A percentile compares a stretch with the other conserved stretches of the same genome.
Evolutionary conservation across 2,113 vertebrate genomes (phyloP).

Genomic region (Catharus fuscescens): DNA sequence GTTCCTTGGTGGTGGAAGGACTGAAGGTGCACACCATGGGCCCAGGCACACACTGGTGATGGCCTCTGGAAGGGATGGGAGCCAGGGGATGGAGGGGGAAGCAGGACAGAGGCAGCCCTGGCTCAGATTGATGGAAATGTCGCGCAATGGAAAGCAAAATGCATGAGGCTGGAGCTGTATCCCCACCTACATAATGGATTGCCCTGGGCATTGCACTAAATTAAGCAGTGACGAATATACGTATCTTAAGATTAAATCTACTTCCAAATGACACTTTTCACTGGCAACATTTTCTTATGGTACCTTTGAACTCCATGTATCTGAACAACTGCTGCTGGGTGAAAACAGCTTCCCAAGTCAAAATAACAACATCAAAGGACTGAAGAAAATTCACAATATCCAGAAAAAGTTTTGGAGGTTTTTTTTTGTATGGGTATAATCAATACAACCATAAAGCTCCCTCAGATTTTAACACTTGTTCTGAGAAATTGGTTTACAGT

Average conservation of each 20-base stretch:
- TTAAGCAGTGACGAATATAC: conserved; percentile 1
- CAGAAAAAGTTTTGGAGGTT: not conserved
- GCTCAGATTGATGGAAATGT: not conserved
- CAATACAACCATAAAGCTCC: not conserved
- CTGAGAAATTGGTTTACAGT: not conserved
- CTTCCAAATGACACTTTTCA: conserved; percentile 13
- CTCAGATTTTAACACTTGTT: not conserved
- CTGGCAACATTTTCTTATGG: not conserved
- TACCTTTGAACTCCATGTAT: not conserved
- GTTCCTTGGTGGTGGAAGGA: not conserved
- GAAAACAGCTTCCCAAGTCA: not conserved
- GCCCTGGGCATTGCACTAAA: not conserved
- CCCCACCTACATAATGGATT: not conserved
- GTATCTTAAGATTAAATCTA: conserved; percentile 26
- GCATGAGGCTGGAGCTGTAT: not conserved
- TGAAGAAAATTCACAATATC: not conserved
- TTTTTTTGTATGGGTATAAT: not conserved
- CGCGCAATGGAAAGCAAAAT: not conserved
- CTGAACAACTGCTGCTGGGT: not conserved
- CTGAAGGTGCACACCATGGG: not conserved
- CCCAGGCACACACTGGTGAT: accelerated
- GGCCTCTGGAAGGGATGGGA: not conserved
- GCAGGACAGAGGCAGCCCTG: not conserved
- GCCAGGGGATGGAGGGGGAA: not conserved
- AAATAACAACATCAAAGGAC: not conserved